Base-by-base conservation (phyloP, 2,888 invertebrate species). In the Macrophya alboannulata region DNA sequence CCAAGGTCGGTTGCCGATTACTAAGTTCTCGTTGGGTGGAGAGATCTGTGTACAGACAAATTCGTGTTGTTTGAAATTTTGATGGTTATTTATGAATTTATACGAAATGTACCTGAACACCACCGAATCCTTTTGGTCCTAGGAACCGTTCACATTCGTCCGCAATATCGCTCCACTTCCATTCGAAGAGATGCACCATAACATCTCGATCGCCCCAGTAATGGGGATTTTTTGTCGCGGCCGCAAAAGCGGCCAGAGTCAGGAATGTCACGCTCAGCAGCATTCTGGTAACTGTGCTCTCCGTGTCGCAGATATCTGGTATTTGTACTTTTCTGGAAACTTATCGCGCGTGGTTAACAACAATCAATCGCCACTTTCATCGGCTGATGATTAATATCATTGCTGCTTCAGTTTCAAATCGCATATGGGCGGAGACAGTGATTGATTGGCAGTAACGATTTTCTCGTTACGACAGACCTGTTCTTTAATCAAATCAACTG, bases 101-200 rank as follows among this genome's bases (percentile, higher is more conserved):
- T 1, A 10, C 4, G 1, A 71, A 40, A 17, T 1, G 25, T 25
- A 77, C 77, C 55, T 77, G 77, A 55, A 77, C 55, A n/a, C 77
- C 77, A 81, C 95, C 97, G 91, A 94, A 97, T 6, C 96, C 96
- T 84, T 92, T 94, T 0, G 96, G 96, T 0, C 95, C 96, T 8
- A 97, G 94, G 90, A 96, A 97, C 25, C 94, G 91, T 90, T 96
- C 96, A 90, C 97, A 97, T 91, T 97, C 97, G 1, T 91, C 92
- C 0, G 96, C 97, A 71, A 97, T 95, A 90, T 97, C 97, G 21
- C 94, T 93, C 96, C 96, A 97, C 90, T 95, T 96, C 97, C 97
- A 97, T 90, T 97, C 97, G 89, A 96, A 96, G 0, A 96, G 94
- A 88, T 96, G 96, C 0, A 96, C 96, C 88, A 96, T 95, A 0